phyloP scores from a whole-genome alignment of 2,888 invertebrate species.

The Hirtodrosophila cameraria region DNA sequence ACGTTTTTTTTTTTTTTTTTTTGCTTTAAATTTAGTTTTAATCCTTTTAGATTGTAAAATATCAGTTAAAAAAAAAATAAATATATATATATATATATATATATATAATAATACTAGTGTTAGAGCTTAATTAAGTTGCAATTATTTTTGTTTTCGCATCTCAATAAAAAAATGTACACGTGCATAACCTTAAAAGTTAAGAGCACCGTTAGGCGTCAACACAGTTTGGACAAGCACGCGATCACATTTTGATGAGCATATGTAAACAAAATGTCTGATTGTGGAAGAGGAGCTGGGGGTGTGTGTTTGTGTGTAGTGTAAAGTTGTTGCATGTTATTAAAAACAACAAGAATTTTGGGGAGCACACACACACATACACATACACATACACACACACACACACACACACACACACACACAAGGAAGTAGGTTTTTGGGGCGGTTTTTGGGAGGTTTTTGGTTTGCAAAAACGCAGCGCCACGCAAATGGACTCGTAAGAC shows the following conservation, averaged over 20 bases:
- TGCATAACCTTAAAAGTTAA: constrained; percentile 6
- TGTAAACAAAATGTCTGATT: constrained; percentile 38
- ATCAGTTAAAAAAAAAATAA: too few species aligned
- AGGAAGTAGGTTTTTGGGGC: not conserved
- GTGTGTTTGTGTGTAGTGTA: constrained; percentile 12
- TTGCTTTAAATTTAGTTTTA: too few species aligned
- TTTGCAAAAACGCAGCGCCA: constrained; percentile 18
- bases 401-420: constrained; percentile 19
- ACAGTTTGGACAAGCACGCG: constrained; percentile 47
- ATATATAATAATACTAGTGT: not conserved
- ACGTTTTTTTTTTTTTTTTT: too few species aligned
- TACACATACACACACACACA: constrained; percentile 32
- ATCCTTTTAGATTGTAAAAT: too few species aligned
- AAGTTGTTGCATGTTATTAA: constrained; percentile 33
- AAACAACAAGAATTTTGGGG: constrained; percentile 16
- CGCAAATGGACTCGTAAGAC: constrained; percentile 54
- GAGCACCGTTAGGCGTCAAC: constrained; percentile 19
- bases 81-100: too few species aligned
- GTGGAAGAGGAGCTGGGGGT: not conserved
- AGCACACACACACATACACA: constrained; percentile 22
- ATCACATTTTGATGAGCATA: constrained; percentile 29
- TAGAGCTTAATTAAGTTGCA: too few species aligned
- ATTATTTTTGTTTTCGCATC: too few species aligned
- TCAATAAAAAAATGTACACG: not conserved
- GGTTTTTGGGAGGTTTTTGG: not conserved